Evolutionary conservation across 2,113 vertebrate species (phyloP), one percentile per base, ranked within the genome.

Genomic region (Callorhinus ursinus): DNA sequence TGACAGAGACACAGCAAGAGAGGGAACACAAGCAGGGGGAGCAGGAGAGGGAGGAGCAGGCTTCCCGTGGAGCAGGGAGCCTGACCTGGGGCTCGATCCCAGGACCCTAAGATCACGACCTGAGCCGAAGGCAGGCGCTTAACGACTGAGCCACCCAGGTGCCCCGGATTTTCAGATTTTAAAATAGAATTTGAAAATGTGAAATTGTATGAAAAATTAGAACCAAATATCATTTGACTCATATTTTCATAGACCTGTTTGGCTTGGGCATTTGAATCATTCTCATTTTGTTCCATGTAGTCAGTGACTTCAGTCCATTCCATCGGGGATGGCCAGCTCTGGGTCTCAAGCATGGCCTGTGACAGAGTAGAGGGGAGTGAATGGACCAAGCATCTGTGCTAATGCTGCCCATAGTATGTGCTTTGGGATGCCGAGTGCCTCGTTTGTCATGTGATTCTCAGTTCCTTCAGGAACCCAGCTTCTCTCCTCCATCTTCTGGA

Each of bases 121-220:
- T 39, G 39, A 39, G 39, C 39, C 39, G 39, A 39, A 39, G 39
- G 39, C 39, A 39, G 39, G 4, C 39, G 4, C 39, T 39, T 39
- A 39, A 39, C 39, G 39, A 39, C 39, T 39, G 39, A 39, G 39
- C 39, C 4, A 39, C 39, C 39, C 39, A 39, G 39, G 39, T 4
- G 39, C 39, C 39, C 39, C 39, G 65, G n/a, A 63, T 94, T 92
- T 94, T 31, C 57, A 89, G 46, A 76, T 85, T 85, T 95, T 89
- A 82, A 92, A 88, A 51, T 96, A 92, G 46, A 93, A 95, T 65
- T 69, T 88, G 15, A 55, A 92, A 92, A 80, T 84, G 33, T 22
- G 22, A 67, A 77, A 82, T 39, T 90, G 51, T 49, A 46, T 86
- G 88, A 71, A 88, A 90, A 89, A 80, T 89, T 92, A 96, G 63